Evolutionary conservation across 2,113 vertebrate genomes (phyloP), one percentile per base, ranked within the genome.

Genomic region (Labrus mixtus): DNA sequence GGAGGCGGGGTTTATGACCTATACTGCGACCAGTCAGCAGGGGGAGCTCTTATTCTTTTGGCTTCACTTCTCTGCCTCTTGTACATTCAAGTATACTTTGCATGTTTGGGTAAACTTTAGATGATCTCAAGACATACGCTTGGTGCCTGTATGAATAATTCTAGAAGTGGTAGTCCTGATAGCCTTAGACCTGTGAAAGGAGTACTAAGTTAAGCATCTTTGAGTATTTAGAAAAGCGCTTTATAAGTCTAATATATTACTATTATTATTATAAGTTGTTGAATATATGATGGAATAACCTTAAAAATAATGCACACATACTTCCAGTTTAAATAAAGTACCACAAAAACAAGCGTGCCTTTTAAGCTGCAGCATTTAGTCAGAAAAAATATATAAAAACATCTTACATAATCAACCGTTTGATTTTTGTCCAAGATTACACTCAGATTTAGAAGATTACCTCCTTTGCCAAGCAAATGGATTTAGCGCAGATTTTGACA

Each of bases 361-460:
- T 57, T 45, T 43, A 29, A 51, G 55, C 29, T 51, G 10, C 33
- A 66, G 45, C 62, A 51, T 62, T 63, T 46, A 64, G 63, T 25
- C 11, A 20, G 10, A 58, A 8, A 60, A 70, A 70, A 60, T 60
- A 66, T 69, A 10, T 29, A 37, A 76, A 81, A 74, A 39, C 54
- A 56, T 73, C 33, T 73, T 71, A 46, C 51, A 58, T 72, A 58
- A 76, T 72, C 29, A 50, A 13, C 25, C 9, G 36, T 29, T 66
- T 22, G 20, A 58, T 76, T 54, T 63, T 62, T 64, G 29, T 54
- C 41, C 33, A 41, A 56, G 66, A 75, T 60, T 76, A 61, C 79
- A 79, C 58, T 68, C 59, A 58, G 61, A 51, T 79, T 3, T 19
- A 51, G 19, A 46, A 66, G 63, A 72, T 78, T 4, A 73, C 58